Evolutionary conservation across 2,888 invertebrate species (phyloP), one percentile per base, ranked within the genome.

Genomic region (Drosophila paranaensis): DNA sequence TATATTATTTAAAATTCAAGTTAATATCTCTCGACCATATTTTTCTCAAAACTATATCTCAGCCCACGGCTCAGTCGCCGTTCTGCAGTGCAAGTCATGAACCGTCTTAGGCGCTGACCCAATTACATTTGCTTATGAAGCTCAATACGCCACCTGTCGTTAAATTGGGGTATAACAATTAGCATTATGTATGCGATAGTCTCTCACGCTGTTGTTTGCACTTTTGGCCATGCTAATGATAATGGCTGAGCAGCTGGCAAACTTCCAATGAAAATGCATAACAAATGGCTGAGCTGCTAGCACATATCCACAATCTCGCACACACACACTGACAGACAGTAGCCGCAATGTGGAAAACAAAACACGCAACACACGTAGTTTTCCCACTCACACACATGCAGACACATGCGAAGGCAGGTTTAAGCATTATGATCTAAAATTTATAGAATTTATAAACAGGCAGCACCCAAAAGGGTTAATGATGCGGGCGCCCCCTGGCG

Each of bases 381-480:
- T 66, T 42, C 57, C 62, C 64, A 58, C 61, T 30, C 78, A 60
- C 53, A 67, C 62, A 66, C 78, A 69, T 64, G 74, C 64, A 39
- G 33, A 58, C 55, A 67, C 45, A 37, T 60, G 39, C 10, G 14
- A 42, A 16, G 40, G 53, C 30, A 70, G 74, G 74, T 71, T 62
- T 46, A 30, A 60, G 60, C 74, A 86, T 89, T 86, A 84, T 82
- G 84, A 86, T 86, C 89, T 86, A 86, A 86, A 89, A 86, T 86
- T 87, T 87, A 86, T 86, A 86, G 86, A 86, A 86, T 86, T 89
- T 86, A 69, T 84, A 86, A 86, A 71, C 75, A 89, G 71, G 37
- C 57, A 69, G 65, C 71, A 68, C 79, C 81, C 81, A 64, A 79
- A 84, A 73, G 85, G 84, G 78, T 74, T 74, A 70, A 78, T 63